Conservation (phyloP, 2,888 invertebrate species). For the Nineta flava region DNA sequence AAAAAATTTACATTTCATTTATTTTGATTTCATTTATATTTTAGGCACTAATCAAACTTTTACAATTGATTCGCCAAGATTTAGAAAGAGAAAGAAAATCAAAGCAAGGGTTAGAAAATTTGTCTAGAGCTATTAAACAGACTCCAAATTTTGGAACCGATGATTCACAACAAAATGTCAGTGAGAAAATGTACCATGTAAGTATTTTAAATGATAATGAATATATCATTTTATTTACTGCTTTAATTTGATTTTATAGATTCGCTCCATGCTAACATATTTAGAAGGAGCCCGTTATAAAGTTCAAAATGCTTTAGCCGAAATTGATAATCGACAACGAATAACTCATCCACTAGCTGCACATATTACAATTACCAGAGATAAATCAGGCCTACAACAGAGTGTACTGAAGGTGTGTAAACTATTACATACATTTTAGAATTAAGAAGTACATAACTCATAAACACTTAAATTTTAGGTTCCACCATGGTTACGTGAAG, state of each 20-base stretch:
- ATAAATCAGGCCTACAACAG: slow-evolving; percentile 79
- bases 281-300: slow-evolving; percentile 83
- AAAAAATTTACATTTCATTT: neutral
- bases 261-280: slow-evolving; percentile 83
- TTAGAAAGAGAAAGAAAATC: slow-evolving; percentile 81
- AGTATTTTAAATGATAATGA: slow-evolving; percentile 20
- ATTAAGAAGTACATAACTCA: neutral
- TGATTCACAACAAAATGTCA: slow-evolving; percentile 81
- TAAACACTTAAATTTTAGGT: slow-evolving; percentile 31
- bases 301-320: slow-evolving; percentile 65
- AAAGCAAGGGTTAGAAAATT: slow-evolving; percentile 73
- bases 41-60: slow-evolving; percentile 64
- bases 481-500: slow-evolving; percentile 58
- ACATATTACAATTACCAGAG: slow-evolving; percentile 75
- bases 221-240: neutral
- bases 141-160: slow-evolving; percentile 74
- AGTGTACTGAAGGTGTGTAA: slow-evolving; percentile 56
- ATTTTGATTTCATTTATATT: slow-evolving; percentile 14
- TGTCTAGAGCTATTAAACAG: slow-evolving; percentile 74
- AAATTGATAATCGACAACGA: slow-evolving; percentile 62
- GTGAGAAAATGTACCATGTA: slow-evolving; percentile 85
- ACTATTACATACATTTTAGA: neutral
- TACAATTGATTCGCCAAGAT: slow-evolving; percentile 74
- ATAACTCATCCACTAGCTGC: slow-evolving; percentile 67
- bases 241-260: slow-evolving; percentile 36